phyloP scores from a whole-genome alignment of 2,797 vertebrate species.

The Chelon auratus region DNA sequence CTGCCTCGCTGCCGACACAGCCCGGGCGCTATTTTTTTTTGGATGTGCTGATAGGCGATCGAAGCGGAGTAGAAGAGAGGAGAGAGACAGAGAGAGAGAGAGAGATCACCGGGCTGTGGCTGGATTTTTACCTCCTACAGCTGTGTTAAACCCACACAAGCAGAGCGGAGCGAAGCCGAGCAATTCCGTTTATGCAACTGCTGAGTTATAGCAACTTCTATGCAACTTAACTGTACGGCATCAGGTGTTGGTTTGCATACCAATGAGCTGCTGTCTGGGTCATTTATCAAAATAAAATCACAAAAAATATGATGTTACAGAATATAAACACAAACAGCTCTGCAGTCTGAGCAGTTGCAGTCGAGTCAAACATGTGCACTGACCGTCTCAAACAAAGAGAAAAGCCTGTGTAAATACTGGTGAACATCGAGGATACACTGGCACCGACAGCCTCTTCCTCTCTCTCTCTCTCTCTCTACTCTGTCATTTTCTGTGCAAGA shows the following conservation, averaged over 20 bases:
- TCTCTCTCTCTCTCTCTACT: slow-evolving; percentile 16
- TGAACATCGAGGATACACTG: slow-evolving; percentile 47
- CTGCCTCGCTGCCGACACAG: slow-evolving; percentile 39
- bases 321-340: slow-evolving; percentile 42
- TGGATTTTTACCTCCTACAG: slow-evolving; percentile 48
- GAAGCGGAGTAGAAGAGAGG: not conserved
- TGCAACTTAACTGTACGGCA: slow-evolving; percentile 9
- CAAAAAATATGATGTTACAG: slow-evolving; percentile 37
- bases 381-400: slow-evolving; percentile 56
- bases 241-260: slow-evolving; percentile 35
- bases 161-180: slow-evolving; percentile 38
- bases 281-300: slow-evolving; percentile 6
- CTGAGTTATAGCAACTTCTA: slow-evolving; percentile 30
- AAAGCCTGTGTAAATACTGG: slow-evolving; percentile 54
- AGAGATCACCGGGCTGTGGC: slow-evolving; percentile 7
- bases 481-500: slow-evolving; percentile 36
- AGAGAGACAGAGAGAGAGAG: not conserved
- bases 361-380: slow-evolving; percentile 39
- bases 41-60: slow-evolving; percentile 12
- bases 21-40: not conserved
- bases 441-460: slow-evolving; percentile 41
- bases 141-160: slow-evolving; percentile 53
- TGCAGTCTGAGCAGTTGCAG: slow-evolving; percentile 33
- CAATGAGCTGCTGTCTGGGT: slow-evolving; percentile 33
- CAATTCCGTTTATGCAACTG: slow-evolving; percentile 49